A percentile compares a stretch with the other conserved stretches of the same genome.
These are phyloP conservation scores for Ips nitidus DNA, from an alignment of 1,140 invertebrate genomes.

Conservation along the genomic window DNA sequence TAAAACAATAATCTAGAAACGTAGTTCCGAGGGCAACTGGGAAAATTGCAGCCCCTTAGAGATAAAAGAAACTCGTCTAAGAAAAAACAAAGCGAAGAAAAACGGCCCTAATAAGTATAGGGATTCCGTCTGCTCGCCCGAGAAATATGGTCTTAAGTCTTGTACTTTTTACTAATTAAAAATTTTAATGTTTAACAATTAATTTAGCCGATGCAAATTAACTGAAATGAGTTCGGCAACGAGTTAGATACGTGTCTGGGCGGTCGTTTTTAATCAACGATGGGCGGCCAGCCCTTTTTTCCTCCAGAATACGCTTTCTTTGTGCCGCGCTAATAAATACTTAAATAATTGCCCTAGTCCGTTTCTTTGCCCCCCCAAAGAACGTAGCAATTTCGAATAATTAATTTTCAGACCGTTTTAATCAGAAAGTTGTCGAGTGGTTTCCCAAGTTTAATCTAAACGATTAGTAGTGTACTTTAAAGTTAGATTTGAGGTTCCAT, in stretches of 20 bases:
- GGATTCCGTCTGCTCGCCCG: constrained; percentile 8
- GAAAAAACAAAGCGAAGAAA: constrained; percentile 18
- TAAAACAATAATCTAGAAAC: not conserved
- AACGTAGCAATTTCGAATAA: too few relatives aligned
- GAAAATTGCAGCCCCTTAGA: constrained; percentile 8
- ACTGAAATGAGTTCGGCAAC: constrained; percentile 24
- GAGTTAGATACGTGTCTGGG: constrained; percentile 19
- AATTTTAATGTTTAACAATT: constrained; percentile 32
- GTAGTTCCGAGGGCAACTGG: not conserved
- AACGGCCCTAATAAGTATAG: constrained; percentile 14
- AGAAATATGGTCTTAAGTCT: constrained; percentile 16
- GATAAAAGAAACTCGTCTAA: constrained; percentile 1
- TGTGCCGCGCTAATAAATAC: constrained; percentile 23
- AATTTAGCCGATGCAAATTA: constrained; percentile 32
- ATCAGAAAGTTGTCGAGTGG: too few relatives aligned
- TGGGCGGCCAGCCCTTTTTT: constrained; percentile 6
- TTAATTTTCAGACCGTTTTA: too few relatives aligned
- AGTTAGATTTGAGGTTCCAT: too few relatives aligned
- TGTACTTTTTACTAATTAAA: constrained; percentile 31
- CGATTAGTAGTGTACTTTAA: too few relatives aligned
- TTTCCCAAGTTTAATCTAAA: too few relatives aligned
- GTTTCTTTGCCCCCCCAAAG: not conserved
- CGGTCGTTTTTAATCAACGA: constrained; percentile 24
- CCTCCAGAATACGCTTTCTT: constrained; percentile 4
- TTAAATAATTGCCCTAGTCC: constrained; percentile 8